These are phyloP conservation scores for Tetramorium bicarinatum DNA, from an alignment of 2,888 invertebrate species.

Conservation along the genomic window DNA sequence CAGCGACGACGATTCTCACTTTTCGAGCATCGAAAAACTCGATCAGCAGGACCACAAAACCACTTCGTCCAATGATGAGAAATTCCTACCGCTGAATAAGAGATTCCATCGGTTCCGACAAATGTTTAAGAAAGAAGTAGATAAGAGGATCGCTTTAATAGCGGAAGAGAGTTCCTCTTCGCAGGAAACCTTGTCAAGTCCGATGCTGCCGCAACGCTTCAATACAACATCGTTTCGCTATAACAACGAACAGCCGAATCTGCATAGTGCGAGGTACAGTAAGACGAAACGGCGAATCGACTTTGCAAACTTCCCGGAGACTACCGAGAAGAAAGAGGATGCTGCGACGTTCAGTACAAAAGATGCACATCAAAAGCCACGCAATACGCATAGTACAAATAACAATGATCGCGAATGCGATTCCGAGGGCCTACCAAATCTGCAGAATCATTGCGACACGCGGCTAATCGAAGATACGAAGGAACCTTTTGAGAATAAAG, in stretches of 20 bases:
- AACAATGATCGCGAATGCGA: constrained; percentile 45
- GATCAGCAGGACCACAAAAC: constrained; percentile 49
- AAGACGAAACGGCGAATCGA: constrained; percentile 78
- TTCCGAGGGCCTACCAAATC: constrained; percentile 53
- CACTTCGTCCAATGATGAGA: constrained; percentile 77
- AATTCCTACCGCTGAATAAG: constrained; percentile 81
- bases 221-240: constrained; percentile 50
- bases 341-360: constrained; percentile 69
- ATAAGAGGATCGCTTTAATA: constrained; percentile 64
- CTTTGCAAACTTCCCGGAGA: constrained; percentile 70
- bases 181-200: background rate
- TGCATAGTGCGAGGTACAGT: constrained; percentile 65
- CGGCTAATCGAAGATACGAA: constrained; percentile 65
- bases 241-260: constrained; percentile 65
- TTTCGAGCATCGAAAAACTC: constrained; percentile 42
- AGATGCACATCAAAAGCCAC: constrained; percentile 76
- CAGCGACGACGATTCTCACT: constrained; percentile 52
- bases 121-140: constrained; percentile 82
- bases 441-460: constrained; percentile 55
- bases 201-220: constrained; percentile 50
- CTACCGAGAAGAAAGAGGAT: constrained; percentile 46
- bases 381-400: constrained; percentile 80
- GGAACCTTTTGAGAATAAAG: constrained; percentile 32
- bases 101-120: constrained; percentile 80
- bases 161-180: constrained; percentile 60